Evolutionary conservation across 2,113 vertebrate genomes (phyloP), one percentile per base, ranked within the genome.

Genomic region (Oxyura jamaicensis): DNA sequence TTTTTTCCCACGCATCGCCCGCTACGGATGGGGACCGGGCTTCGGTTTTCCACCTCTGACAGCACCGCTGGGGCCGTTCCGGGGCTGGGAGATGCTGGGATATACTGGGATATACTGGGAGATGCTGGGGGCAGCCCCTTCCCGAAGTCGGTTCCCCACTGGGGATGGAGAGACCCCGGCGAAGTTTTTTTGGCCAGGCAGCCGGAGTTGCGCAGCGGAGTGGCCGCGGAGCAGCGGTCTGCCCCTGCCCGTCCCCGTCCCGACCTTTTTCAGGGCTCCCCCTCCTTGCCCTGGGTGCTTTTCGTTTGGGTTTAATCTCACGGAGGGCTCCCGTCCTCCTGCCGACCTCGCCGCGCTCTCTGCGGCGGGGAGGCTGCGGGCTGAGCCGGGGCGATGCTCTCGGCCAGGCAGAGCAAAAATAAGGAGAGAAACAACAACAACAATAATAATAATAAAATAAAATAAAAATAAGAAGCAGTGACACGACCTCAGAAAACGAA

Each of bases 181-280:
- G 0, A 74, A 84, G 3, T 83, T 86, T 41, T 41, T 48, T 44
- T 25, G 67, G 8, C 53, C 16, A 26, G 36, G 26, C 66, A 53
- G 48, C 41, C 35, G 53, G 10, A 60, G 31, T 12, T 46, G 5
- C 1, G 44, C 15, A 11, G 1, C 42, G 6, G 21, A 2, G 42
- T 2, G 11, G 18, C 35, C 5, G 5, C 1, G n/a, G 8, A 9
- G 69, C 44, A 53, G 6, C 16, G 0, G 7, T 74, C 41, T 15
- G n/a, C 42, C 15, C 28, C 65, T 29, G 22, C 48, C 26, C 35
- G 3, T 33, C 31, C 36, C 20, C 13, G 21, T 6, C 11, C 18
- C 55, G 11, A 21, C 46, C 46, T 22, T 48, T 48, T 48, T 48
- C 20, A 48, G 20, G 46, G 46, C 46, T 48, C 20, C 46, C 46